phyloP scores from a whole-genome alignment of 2,888 invertebrate species.

The Pseudanteris insignis region DNA sequence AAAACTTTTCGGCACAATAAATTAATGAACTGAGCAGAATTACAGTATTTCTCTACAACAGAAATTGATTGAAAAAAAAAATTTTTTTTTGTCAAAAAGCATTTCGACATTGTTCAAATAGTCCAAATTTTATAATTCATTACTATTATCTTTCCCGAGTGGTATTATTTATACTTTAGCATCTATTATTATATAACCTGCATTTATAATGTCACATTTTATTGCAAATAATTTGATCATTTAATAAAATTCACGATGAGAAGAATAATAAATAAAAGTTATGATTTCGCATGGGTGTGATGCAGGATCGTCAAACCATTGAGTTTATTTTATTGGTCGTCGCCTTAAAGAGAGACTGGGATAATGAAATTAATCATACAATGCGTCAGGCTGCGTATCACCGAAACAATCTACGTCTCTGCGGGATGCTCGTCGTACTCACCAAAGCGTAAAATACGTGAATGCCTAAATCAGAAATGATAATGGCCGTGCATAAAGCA shows the following conservation, averaged over 20 bases:
- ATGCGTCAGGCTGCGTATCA: conserved; percentile 26
- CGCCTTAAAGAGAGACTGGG: conserved; percentile 25
- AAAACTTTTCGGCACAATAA: no score
- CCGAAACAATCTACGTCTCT: conserved; percentile 40
- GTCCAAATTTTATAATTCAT: conserved; percentile 2
- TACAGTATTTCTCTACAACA: no score
- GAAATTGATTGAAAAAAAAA: conserved; percentile 6
- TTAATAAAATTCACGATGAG: no score
- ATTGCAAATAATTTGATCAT: not conserved
- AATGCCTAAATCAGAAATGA: conserved; percentile 36
- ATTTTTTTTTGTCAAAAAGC: conserved; percentile 6
- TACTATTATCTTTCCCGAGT: not conserved
- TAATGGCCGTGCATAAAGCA: conserved; percentile 35
- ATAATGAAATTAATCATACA: conserved; percentile 37
- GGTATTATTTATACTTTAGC: not conserved
- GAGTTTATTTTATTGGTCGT: conserved; percentile 40
- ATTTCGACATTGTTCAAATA: no score
- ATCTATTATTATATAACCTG: not conserved
- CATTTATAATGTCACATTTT: not conserved
- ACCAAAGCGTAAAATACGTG: conserved; percentile 41
- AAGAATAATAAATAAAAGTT: conserved; percentile 19
- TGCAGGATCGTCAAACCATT: conserved; percentile 29
- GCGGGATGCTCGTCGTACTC: conserved; percentile 32
- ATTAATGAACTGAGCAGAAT: no score
- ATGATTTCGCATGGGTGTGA: conserved; percentile 27